Base-by-base conservation (phyloP, 2,797 vertebrate genomes). In the Rachycentron canadum region DNA sequence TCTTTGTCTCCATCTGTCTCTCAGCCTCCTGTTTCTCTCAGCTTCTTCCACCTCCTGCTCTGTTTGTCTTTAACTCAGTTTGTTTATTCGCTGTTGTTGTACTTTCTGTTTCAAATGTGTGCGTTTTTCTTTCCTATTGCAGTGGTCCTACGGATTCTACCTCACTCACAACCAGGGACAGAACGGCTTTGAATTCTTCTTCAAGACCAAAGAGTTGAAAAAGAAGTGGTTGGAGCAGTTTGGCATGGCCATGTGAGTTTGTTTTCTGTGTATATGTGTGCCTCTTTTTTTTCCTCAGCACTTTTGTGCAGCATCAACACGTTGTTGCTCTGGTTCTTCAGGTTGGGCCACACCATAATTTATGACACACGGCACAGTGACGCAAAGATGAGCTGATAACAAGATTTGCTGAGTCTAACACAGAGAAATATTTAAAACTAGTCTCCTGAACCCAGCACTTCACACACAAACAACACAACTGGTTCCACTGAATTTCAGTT, bases 81-180 rank as follows among this genome's bases (percentile, higher is more conserved):
- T 62, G 62, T 84, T 81, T 66, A 65, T 68, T 47, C 17, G 4
- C 47, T 1, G 14, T 64, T 81, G 38, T 70, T 76, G 36, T 38
- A 40, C 69, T 63, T 62, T 40, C 49, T 45, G 16, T 64, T 47
- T 86, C 34, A 65, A 59, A 45, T 23, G 21, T 30, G 26, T 38
- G 38, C 57, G 10, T 68, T 65, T 79, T 47, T 62, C 49, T 32
- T 38, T 62, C 17, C 60, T 16, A 2, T 81, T 81, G 67, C 95
- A 99, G 98, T 99, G 98, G 98, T 98, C 97, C 79, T 95, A 99
- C 0, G 98, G 97, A 91, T 99, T 99, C 96, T 99, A 98, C 96
- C 97, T 99, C 95, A 98, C 97, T 69, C 98, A 99, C 79, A 96
- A 95, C 82, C 97, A 99, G 93, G 98, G 98, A 82, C 98, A 99